phyloP scores from a whole-genome alignment of 2,888 invertebrate species.

The Gibbula magus region DNA sequence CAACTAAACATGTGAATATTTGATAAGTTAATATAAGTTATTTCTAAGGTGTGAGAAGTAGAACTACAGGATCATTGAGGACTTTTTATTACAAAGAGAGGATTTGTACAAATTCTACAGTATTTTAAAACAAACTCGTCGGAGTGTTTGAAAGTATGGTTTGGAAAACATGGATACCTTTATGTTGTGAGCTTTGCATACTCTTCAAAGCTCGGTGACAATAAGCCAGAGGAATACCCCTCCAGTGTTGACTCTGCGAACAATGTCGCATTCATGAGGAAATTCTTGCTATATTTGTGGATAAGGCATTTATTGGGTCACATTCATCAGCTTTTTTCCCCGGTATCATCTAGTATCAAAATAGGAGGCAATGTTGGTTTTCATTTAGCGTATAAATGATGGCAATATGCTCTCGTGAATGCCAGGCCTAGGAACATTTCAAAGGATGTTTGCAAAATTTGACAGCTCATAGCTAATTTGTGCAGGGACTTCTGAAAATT shows the following conservation, averaged over 20 bases:
- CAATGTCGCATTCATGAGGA: constrained; percentile 16
- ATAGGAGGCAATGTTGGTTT: constrained; percentile 11
- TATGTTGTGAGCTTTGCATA: constrained; percentile 7
- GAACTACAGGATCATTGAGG: background rate
- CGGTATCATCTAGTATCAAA: constrained; percentile 7
- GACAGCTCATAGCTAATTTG: constrained; percentile 19
- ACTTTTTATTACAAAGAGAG: constrained; percentile 17
- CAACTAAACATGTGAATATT: constrained; percentile 10
- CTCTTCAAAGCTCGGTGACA: constrained; percentile 2
- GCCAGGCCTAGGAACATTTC: background rate
- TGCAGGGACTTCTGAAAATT: constrained; percentile 1
- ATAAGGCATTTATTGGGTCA: constrained; percentile 22
- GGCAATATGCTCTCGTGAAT: constrained; percentile 1
- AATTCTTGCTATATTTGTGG: constrained; percentile 20
- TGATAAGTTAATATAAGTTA: constrained; percentile 18
- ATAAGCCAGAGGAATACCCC: background rate
- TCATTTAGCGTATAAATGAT: constrained; percentile 18
- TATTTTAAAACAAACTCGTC: constrained; percentile 1
- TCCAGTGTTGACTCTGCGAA: background rate
- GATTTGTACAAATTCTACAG: constrained; percentile 21
- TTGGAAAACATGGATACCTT: constrained; percentile 11
- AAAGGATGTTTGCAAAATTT: constrained; percentile 15
- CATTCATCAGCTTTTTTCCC: constrained; percentile 14
- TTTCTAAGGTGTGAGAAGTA: constrained; percentile 5
- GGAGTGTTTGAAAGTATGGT: constrained; percentile 14